These are phyloP conservation scores for Stylophora pistillata DNA, from an alignment of 64 coral and sea anemone genomes.

Conservation along the genomic window DNA sequence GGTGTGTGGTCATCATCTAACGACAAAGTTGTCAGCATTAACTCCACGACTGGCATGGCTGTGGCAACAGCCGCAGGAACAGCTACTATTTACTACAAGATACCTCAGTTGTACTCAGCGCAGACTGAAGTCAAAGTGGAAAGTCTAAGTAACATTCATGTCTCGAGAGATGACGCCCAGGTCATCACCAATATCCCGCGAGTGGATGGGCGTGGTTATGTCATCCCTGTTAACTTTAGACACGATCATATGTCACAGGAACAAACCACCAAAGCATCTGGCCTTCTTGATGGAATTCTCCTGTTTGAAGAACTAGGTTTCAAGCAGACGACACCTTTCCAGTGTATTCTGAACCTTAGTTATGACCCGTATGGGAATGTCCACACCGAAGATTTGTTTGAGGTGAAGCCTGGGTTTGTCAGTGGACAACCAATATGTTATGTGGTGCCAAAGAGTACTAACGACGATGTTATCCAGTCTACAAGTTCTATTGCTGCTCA, in stretches of 20 bases:
- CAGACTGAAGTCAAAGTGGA: slow-evolving; percentile 87
- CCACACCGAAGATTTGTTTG: slow-evolving; percentile 59
- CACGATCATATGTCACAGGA: slow-evolving; percentile 34
- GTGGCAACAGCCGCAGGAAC: slow-evolving; percentile 77
- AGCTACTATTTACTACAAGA: slow-evolving; percentile 70
- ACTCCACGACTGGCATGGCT: slow-evolving; percentile 71
- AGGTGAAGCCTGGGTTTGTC: slow-evolving; percentile 59
- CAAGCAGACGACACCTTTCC: slow-evolving; percentile 18
- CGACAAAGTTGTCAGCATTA: slow-evolving; percentile 61
- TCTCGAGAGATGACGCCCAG: slow-evolving; percentile 24
- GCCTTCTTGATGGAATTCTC: slow-evolving; percentile 35
- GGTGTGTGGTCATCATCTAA: slow-evolving; percentile 87
- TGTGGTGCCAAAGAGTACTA: slow-evolving; percentile 38
- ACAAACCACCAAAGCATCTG: neutral
- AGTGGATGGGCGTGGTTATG: slow-evolving; percentile 58
- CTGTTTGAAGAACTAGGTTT: slow-evolving; percentile 63
- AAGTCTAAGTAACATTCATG: slow-evolving; percentile 51
- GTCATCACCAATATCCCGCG: slow-evolving; percentile 72
- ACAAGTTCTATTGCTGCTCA: slow-evolving; percentile 23
- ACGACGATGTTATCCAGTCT: slow-evolving; percentile 13
- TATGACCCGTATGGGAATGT: slow-evolving; percentile 44
- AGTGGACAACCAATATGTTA: slow-evolving; percentile 65
- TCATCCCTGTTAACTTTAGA: slow-evolving; percentile 65
- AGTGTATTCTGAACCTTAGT: slow-evolving; percentile 61
- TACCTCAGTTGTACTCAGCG: slow-evolving; percentile 67